Conservation (phyloP, 2,113 vertebrate species). For the Benitochromis conjunctus region DNA sequence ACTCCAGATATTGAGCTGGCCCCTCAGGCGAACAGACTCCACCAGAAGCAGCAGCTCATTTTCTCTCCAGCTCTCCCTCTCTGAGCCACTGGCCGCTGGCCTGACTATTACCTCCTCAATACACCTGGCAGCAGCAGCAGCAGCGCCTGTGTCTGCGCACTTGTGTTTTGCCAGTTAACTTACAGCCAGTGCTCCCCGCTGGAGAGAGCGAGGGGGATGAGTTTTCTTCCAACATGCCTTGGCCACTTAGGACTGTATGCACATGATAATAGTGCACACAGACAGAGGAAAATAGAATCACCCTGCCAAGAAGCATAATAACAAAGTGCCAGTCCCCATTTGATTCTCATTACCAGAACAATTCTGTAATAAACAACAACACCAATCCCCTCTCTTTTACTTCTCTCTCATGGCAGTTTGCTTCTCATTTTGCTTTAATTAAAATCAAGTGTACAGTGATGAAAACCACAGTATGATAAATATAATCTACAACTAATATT, state of each 20-base stretch:
- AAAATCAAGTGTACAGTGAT: background rate
- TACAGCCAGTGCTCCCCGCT: conserved; percentile 18
- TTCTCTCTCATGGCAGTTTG: background rate
- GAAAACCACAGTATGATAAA: background rate
- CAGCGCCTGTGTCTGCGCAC: background rate
- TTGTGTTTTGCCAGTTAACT: conserved; percentile 29
- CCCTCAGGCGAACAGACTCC: conserved; percentile 29
- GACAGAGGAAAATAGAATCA: conserved; percentile 2
- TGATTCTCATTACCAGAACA: conserved; percentile 43
- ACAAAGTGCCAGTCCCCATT: conserved; percentile 29
- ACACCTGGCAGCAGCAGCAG: conserved; percentile 44
- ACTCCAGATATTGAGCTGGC: conserved; percentile 38
- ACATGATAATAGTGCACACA: conserved; percentile 25
- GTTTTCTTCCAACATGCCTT: conserved; percentile 24
- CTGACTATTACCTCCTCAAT: conserved; percentile 47
- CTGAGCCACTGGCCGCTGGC: conserved; percentile 6
- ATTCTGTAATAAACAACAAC: conserved; percentile 27
- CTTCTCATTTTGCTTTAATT: conserved; percentile 2
- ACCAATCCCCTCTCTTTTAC: background rate
- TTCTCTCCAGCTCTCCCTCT: conserved; percentile 9
- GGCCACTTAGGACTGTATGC: conserved; percentile 22
- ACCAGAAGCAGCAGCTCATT: conserved; percentile 43
- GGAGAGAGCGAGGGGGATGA: background rate
- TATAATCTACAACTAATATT: background rate
- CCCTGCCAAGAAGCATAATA: conserved; percentile 35